phyloP scores from a whole-genome alignment of 2,888 invertebrate species.

The Laspeyria flexula region DNA sequence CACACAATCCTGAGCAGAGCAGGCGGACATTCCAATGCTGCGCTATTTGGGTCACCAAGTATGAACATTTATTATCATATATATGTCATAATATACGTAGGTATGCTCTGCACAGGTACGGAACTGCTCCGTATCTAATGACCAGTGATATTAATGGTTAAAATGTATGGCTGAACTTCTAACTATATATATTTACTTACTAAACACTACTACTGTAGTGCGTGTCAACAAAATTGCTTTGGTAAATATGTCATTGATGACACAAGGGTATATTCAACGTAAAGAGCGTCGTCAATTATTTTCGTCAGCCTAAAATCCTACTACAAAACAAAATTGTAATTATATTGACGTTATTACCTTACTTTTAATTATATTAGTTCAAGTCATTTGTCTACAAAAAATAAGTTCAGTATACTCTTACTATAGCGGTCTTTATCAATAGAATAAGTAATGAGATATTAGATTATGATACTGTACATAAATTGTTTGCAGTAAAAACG shows the following conservation, averaged over 20 bases:
- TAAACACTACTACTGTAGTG: neutral
- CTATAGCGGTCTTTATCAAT: too few species aligned
- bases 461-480: neutral
- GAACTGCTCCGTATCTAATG: neutral
- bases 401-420: too few species aligned
- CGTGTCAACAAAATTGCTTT: neutral
- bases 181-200: neutral
- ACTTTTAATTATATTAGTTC: neutral
- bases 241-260: neutral
- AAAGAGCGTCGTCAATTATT: neutral
- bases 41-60: slow-evolving; percentile 12
- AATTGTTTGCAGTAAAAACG: neutral
- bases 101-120: neutral
- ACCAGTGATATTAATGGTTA: neutral
- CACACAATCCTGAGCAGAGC: slow-evolving; percentile 1
- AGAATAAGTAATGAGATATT: neutral
- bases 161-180: neutral
- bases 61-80: slow-evolving; percentile 4
- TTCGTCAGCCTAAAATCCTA: neutral
- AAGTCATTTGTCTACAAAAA: too few species aligned
- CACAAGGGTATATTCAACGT: neutral
- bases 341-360: neutral
- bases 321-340: neutral
- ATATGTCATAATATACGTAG: neutral
- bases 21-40: slow-evolving; percentile 7